phyloP scores from a whole-genome alignment of 2,888 invertebrate species.

The Strigamia transsilvanica region DNA sequence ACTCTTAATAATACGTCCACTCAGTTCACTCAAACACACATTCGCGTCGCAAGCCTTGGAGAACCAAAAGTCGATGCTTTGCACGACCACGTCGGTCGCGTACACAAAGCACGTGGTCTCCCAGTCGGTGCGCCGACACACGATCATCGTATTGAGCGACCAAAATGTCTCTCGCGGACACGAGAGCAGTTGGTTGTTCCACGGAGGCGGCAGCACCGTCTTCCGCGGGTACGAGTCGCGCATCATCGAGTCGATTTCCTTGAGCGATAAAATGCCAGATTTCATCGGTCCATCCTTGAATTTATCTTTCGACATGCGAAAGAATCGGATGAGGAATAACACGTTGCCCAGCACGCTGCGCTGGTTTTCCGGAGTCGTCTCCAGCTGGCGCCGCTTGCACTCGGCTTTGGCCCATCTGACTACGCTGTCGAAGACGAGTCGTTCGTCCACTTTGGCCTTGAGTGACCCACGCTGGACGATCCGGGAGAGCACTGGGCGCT shows the following conservation, averaged over 20 bases:
- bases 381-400: neutral
- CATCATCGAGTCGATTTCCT: neutral
- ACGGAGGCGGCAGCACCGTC: neutral
- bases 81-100: neutral
- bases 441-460: constrained; percentile 13
- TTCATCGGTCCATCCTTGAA: neutral
- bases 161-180: constrained; percentile 30
- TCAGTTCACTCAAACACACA: neutral
- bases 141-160: constrained; percentile 5
- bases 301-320: neutral
- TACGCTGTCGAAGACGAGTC: neutral
- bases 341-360: neutral
- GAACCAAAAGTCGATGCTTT: constrained; percentile 25
- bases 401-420: constrained; percentile 12
- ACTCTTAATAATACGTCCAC: neutral
- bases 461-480: constrained; percentile 5
- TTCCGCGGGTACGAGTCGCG: constrained; percentile 18
- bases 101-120: constrained; percentile 9
- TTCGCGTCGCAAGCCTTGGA: neutral
- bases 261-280: neutral
- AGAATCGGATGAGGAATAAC: neutral
- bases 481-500: neutral
- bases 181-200: constrained; percentile 26
- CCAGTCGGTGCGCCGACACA: neutral
- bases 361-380: neutral